Evolutionary conservation across 2,113 vertebrate genomes (phyloP), one percentile per base, ranked within the genome.

Genomic region (Strigops habroptila): DNA sequence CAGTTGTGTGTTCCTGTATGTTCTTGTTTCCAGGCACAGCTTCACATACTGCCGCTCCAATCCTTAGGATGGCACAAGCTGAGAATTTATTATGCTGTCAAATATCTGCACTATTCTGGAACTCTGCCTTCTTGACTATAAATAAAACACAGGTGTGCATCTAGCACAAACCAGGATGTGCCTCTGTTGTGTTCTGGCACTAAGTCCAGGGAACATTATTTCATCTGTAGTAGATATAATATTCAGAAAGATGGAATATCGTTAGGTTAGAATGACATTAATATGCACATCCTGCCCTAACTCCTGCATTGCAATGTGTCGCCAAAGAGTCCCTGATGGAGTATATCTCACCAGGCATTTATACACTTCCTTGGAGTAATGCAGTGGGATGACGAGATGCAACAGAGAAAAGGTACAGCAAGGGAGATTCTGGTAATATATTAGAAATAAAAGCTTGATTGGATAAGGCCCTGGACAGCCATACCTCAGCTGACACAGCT

Each of bases 301-400:
- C 5, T 62, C 12, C 12, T 90, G 41, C 14, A 19, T 10, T 65
- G n/a, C 7, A n/a, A 10, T 51, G 1, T 33, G 35, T 37, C 27
- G 28, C 43, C 3, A 53, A 25, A 44, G 9, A 27, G 3, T 48
- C 19, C 24, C 27, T 85, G 6, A 7, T 79, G 55, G 11, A 43
- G 4, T 49, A 5, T 19, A 22, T 37, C 52, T 57, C 5, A 24
- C 4, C 12, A 48, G 30, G 19, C 3, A 18, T 44, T 86, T 46
- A 57, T 55, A 30, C 3, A 46, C 5, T 18, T 63, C 18, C 28
- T 62, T 44, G 18, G 10, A 62, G 7, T 51, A 44, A 30, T 12
- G 16, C 3, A 49, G n/a, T 12, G 12, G 10, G 12, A 43, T 4
- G 69, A 30, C 0, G 2, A 30, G 57, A 11, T 27, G 4, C 23